phyloP scores from a whole-genome alignment of 2,113 vertebrate genomes.

The Leucosticte australis region DNA sequence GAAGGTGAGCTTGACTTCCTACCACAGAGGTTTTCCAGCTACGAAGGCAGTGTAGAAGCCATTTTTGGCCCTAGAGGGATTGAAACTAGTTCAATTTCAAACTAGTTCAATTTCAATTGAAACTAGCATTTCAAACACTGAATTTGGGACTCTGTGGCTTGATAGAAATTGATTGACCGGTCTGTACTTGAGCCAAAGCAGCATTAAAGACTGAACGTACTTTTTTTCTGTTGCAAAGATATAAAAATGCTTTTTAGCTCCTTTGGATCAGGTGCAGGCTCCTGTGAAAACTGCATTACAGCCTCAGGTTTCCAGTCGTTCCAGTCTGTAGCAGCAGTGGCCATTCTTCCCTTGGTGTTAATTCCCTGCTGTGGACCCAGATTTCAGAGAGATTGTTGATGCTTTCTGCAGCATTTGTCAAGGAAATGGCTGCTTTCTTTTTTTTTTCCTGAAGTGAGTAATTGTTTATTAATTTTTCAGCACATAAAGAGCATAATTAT shows the following conservation, averaged over 20 bases:
- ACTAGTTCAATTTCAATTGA: too few relatives aligned
- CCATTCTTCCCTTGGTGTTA: not conserved
- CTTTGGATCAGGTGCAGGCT: not conserved
- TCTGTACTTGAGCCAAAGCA: not conserved
- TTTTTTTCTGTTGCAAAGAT: not conserved
- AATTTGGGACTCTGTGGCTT: not conserved
- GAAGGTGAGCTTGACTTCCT: not conserved
- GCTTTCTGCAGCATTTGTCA: conserved; percentile 35
- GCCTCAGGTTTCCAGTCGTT: not conserved
- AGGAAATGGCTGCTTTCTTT: conserved; percentile 31
- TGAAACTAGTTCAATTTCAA: not conserved
- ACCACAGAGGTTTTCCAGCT: not conserved
- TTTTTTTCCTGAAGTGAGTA: conserved; percentile 36
- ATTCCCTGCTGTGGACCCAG: not conserved
- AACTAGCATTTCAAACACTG: not conserved
- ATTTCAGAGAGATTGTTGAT: not conserved
- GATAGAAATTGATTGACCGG: not conserved
- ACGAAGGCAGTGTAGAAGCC: fast-evolving
- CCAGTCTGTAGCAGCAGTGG: not conserved
- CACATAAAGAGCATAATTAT: conserved; percentile 62
- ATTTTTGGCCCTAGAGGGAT: not conserved
- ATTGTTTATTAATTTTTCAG: conserved; percentile 71
- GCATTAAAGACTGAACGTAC: not conserved
- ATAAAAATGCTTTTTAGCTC: not conserved
- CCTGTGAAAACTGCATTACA: not conserved